Evolutionary conservation across 2,113 vertebrate species (phyloP), one percentile per base, ranked within the genome.

Genomic region (Podarcis muralis): DNA sequence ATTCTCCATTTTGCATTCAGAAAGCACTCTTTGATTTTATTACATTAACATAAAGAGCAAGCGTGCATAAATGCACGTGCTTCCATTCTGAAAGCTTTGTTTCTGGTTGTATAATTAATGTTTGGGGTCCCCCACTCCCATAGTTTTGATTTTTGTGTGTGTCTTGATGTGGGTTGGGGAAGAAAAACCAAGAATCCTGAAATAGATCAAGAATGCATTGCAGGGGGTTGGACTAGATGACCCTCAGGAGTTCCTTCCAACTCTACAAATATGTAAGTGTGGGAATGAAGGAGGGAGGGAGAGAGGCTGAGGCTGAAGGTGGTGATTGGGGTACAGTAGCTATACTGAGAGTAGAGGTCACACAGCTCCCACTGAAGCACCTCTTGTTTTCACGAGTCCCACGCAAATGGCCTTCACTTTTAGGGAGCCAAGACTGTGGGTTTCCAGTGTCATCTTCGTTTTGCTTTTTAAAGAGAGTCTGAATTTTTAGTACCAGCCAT

Each of bases 61-160:
- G 6, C 18, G 25, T 27, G 1, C 23, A 57, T 27, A 3, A 57
- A 27, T n/a, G 1, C 53, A 15, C 16, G 4, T 79, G 15, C 48
- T n/a, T 53, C 43, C 20, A 3, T 53, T 53, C 12, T 53, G 48
- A 53, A 53, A 53, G 48, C 48, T 5, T 65, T 59, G 30, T 32
- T 80, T 59, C 18, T 81, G 30, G 30, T 22, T 62, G 16, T 62
- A n/a, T 79, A 5, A 57, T 53, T 80, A 23, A 57, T 7, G 15
- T 7, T 22, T 1, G 43, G 43, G 43, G 7, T 1, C 8, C 37
- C 8, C 22, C 30, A 1, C 7, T 3, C 8, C 8, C 16, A 3
- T 9, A 3, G 20, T 20, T 22, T 81, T 62, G n/a, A 81, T 37
- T 37, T 69, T 43, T n/a, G 6, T 66, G 23, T 81, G 20, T 81